Conservation (phyloP, 2,888 invertebrate species). For the Geophilus truncorum region DNA sequence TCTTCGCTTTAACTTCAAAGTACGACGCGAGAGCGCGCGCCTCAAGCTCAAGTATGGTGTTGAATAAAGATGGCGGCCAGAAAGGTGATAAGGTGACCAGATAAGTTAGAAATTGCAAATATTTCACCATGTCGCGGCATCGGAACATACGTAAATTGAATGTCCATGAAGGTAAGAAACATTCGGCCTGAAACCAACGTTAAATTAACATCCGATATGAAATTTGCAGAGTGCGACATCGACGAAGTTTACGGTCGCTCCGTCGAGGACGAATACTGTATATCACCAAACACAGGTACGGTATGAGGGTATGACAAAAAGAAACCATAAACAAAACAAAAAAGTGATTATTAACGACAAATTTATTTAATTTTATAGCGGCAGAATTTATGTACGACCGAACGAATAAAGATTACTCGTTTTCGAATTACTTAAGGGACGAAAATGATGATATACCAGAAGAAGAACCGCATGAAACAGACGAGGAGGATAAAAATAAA, state of each 20-base stretch:
- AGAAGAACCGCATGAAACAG: conserved; percentile 59
- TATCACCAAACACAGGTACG: conserved; percentile 76
- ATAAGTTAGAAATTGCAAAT: conserved; percentile 38
- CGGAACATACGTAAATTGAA: conserved; percentile 77
- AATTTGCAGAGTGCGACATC: conserved; percentile 71
- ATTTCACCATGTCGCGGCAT: conserved; percentile 70
- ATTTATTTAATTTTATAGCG: background rate
- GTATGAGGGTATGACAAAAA: too few species aligned
- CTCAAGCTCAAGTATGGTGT: background rate
- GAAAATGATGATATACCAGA: conserved; percentile 63
- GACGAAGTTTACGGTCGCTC: conserved; percentile 91
- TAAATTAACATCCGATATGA: too few species aligned
- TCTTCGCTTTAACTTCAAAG: too few species aligned
- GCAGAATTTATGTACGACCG: conserved; percentile 79
- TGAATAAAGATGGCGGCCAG: background rate
- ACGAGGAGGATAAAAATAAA: background rate
- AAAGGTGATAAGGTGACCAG: background rate
- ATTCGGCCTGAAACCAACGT: too few species aligned
- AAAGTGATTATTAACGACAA: too few species aligned
- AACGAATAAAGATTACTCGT: conserved; percentile 52
- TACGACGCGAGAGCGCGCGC: background rate
- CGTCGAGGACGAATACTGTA: conserved; percentile 84
- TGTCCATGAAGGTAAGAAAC: conserved; percentile 66
- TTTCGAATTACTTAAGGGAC: conserved; percentile 64
- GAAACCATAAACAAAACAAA: too few species aligned